Evolutionary conservation across 2,113 vertebrate species (phyloP).

Genomic region (Varanus komodoensis): DNA sequence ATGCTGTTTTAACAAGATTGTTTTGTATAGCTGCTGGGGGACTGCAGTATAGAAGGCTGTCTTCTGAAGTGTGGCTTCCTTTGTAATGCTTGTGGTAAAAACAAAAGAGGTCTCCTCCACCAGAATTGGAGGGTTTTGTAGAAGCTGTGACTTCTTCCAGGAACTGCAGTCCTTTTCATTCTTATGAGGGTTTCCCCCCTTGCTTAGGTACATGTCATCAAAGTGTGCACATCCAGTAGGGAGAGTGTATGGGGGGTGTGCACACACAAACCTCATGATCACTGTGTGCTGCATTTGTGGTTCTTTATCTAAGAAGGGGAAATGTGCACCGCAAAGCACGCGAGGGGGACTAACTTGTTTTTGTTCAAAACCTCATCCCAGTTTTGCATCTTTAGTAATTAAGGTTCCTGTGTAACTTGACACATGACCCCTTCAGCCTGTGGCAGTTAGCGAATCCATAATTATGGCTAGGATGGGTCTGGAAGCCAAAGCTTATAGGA

Average conservation of each 20-base stretch:
- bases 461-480: not conserved
- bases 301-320: not conserved
- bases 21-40: conserved; percentile 28
- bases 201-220: not conserved
- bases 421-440: not conserved
- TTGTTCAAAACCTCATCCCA: not conserved
- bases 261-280: too few relatives aligned
- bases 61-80: not conserved
- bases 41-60: not conserved
- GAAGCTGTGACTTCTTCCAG: not conserved
- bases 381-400: not conserved
- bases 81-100: rapidly evolving
- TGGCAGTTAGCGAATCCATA: not conserved
- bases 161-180: not conserved
- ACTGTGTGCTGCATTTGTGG: not conserved
- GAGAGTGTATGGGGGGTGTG: not conserved
- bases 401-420: not conserved
- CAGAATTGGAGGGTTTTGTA: rapidly evolving
- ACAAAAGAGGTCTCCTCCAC: not conserved
- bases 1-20: not conserved
- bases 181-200: not conserved
- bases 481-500: not conserved
- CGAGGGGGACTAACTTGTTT: not conserved
- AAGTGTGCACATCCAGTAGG: not conserved
- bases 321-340: not conserved